Percentiles rank a stretch among this genome's conserved stretches.
phyloP scores from a whole-genome alignment of 2,888 invertebrate genomes.

The Fragum whitleyi region DNA sequence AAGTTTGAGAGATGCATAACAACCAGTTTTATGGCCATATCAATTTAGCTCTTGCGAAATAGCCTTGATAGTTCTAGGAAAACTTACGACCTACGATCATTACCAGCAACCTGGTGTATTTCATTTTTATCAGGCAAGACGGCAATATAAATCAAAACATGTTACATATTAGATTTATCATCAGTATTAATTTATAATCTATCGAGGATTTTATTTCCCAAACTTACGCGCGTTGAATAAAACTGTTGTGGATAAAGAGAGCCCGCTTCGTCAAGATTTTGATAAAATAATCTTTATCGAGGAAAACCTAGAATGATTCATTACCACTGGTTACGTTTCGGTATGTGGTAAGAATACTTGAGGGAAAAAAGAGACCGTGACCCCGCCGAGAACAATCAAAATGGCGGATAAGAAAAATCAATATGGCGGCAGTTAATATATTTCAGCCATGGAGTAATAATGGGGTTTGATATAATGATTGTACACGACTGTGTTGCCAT shows the following conservation, averaged over 20 bases:
- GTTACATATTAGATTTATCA: conserved; percentile 34
- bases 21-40: conserved; percentile 21
- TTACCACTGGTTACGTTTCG: conserved; percentile 37
- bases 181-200: conserved; percentile 30
- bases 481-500: conserved; percentile 21
- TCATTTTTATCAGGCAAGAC: conserved; percentile 28
- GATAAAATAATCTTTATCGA: conserved; percentile 28
- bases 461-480: conserved; percentile 33
- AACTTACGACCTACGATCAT: conserved; percentile 14
- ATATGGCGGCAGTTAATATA: conserved; percentile 42
- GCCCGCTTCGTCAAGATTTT: conserved; percentile 9
- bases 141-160: conserved; percentile 32
- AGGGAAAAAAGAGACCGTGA: conserved; percentile 11
- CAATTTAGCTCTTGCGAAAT: conserved; percentile 23
- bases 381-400: conserved; percentile 35
- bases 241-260: conserved; percentile 7
- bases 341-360: conserved; percentile 26
- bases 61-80: conserved; percentile 1
- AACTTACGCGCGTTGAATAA: conserved; percentile 22
- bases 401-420: conserved; percentile 40
- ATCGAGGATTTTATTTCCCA: conserved; percentile 27
- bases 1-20: conserved; percentile 5
- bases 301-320: conserved; percentile 35
- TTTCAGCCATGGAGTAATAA: conserved; percentile 30
- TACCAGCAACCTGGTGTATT: conserved; percentile 20